phyloP scores from a whole-genome alignment of 1,140 invertebrate genomes.

The Drosophila carrolli region DNA sequence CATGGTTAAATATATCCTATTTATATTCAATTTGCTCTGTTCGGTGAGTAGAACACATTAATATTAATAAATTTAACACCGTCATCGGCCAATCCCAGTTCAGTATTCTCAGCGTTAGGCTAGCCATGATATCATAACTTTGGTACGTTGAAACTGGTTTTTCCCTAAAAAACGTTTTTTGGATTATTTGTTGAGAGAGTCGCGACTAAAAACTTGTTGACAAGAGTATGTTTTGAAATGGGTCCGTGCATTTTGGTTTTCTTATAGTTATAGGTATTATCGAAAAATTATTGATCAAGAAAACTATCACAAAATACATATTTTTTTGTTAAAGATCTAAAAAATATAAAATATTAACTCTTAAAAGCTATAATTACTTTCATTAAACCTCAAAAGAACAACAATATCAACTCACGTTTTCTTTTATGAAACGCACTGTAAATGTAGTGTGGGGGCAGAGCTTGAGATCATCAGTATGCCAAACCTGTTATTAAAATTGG shows the following conservation, averaged over 20 bases:
- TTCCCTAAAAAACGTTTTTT: constrained; percentile 7
- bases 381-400: too few relatives aligned
- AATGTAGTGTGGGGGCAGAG: neutral
- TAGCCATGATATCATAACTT: constrained; percentile 60
- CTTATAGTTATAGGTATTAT: too few relatives aligned
- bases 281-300: too few relatives aligned
- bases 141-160: constrained; percentile 50
- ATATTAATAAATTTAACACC: constrained; percentile 29
- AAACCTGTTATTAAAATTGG: constrained; percentile 70
- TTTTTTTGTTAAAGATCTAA: too few relatives aligned
- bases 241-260: too few relatives aligned
- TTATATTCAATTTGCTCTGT: constrained; percentile 93
- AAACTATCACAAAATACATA: too few relatives aligned
- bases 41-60: constrained; percentile 88
- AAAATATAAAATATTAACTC: too few relatives aligned
- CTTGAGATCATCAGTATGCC: constrained; percentile 55
- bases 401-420: neutral
- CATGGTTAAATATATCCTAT: constrained; percentile 93
- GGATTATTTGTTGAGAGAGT: constrained; percentile 27
- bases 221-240: constrained; percentile 2
- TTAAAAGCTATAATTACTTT: too few relatives aligned
- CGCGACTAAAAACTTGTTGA: constrained; percentile 54
- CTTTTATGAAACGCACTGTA: constrained; percentile 6
- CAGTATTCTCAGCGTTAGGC: constrained; percentile 6
- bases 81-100: constrained; percentile 19